Evolutionary conservation across 2,888 invertebrate species (phyloP).

Genomic region (Leptogaster cylindrica): DNA sequence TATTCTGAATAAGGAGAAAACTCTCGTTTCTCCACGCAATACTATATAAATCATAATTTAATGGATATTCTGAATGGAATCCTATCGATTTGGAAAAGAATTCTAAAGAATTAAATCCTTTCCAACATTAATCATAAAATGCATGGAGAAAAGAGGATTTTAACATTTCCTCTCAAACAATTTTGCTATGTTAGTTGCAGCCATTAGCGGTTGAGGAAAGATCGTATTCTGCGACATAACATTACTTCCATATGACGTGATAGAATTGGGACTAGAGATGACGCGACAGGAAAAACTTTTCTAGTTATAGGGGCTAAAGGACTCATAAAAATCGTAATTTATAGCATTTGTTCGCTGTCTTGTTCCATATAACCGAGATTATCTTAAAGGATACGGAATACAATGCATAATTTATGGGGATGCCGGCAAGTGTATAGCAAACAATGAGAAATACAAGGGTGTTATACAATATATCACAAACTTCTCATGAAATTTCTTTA

Average conservation of each 20-base stretch:
- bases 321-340: conserved; percentile 15
- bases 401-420: conserved; percentile 1
- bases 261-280: not conserved
- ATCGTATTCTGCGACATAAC: not conserved
- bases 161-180: not conserved
- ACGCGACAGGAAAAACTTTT: conserved; percentile 13
- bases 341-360: not conserved
- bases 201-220: conserved; percentile 16
- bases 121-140: conserved; percentile 8
- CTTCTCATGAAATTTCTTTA: too few species aligned
- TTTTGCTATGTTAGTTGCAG: not conserved
- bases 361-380: conserved; percentile 1
- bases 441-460: too few species aligned
- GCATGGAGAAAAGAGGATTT: not conserved
- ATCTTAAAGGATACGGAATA: not conserved
- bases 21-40: too few species aligned
- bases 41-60: too few species aligned
- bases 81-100: too few species aligned
- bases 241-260: conserved; percentile 13
- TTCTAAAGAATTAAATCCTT: too few species aligned
- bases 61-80: too few species aligned
- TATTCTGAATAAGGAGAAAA: too few species aligned
- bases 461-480: too few species aligned
- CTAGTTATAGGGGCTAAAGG: not conserved
- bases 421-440: too few species aligned